A percentile compares a stretch with the other conserved stretches of the same genome.
Conservation (phyloP, 2,888 invertebrate genomes). For the Malthinus flaveolus region DNA sequence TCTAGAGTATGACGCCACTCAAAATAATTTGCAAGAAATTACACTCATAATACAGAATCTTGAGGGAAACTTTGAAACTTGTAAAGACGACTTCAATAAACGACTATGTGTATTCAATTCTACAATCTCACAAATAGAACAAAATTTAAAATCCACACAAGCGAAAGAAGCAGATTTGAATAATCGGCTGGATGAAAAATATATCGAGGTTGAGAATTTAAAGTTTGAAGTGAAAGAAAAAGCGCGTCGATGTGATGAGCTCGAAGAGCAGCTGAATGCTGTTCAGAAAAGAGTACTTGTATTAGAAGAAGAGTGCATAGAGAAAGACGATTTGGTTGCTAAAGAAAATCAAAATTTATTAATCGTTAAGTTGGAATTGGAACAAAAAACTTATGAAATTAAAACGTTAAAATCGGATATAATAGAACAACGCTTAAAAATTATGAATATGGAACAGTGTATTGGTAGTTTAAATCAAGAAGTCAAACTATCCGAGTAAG, state of each 20-base stretch:
- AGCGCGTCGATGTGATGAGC: neutral
- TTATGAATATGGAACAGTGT: neutral
- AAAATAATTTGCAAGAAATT: constrained; percentile 14
- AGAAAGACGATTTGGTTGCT: constrained; percentile 21
- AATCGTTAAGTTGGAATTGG: constrained; percentile 22
- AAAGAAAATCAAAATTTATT: constrained; percentile 22
- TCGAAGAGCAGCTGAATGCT: constrained; percentile 2
- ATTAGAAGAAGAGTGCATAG: constrained; percentile 18
- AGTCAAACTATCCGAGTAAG: constrained; percentile 10
- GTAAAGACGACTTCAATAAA: constrained; percentile 14
- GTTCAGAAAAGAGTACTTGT: constrained; percentile 12
- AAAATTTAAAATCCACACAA: constrained; percentile 8
- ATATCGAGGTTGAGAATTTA: constrained; percentile 20
- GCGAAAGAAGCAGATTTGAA: constrained; percentile 6
- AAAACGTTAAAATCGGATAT: neutral
- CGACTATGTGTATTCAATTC: constrained; percentile 19
- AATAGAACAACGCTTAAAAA: neutral
- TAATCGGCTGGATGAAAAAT: constrained; percentile 12
- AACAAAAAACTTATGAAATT: constrained; percentile 15
- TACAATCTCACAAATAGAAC: constrained; percentile 15
- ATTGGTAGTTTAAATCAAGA: neutral
- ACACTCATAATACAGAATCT: constrained; percentile 5
- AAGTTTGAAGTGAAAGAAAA: constrained; percentile 16
- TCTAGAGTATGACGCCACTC: constrained; percentile 8
- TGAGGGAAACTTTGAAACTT: constrained; percentile 15